A percentile compares a stretch with the other conserved stretches of the same genome.
phyloP scores from a whole-genome alignment of 2,888 invertebrate genomes.

The Tetheella fluctuosa region DNA sequence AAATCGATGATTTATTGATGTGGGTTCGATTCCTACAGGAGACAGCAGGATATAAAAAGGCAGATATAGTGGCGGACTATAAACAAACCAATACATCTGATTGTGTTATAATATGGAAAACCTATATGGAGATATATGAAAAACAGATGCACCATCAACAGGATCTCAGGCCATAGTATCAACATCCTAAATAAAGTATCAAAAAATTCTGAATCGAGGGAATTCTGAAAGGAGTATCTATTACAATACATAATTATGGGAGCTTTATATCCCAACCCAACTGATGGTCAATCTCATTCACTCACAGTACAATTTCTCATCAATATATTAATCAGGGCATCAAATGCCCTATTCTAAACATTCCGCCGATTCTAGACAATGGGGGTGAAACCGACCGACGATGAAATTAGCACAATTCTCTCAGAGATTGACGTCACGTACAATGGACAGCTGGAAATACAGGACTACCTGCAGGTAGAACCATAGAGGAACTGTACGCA shows the following conservation, averaged over 20 bases:
- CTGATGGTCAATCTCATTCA: not conserved
- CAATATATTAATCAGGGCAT: not conserved
- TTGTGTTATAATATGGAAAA: not conserved
- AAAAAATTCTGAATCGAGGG: no score
- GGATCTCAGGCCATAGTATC: no score
- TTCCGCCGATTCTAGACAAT: slow-evolving; percentile 81
- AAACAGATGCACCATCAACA: no score
- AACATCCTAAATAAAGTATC: no score
- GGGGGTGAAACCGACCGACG: slow-evolving; percentile 85
- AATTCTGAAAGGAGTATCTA: not conserved
- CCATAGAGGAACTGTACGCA: slow-evolving; percentile 16
- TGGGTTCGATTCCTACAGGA: not conserved
- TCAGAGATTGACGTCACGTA: slow-evolving; percentile 93
- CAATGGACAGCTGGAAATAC: slow-evolving; percentile 94
- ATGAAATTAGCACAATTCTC: slow-evolving; percentile 90
- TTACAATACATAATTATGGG: no score
- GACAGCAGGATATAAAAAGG: no score
- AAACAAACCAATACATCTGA: not conserved
- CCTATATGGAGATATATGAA: no score
- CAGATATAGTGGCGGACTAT: not conserved
- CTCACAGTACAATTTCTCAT: not conserved
- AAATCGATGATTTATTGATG: not conserved
- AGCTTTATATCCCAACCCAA: not conserved
- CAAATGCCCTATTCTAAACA: slow-evolving; percentile 24
- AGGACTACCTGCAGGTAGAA: slow-evolving; percentile 94